These are phyloP conservation scores for Mizuhopecten yessoensis DNA, from an alignment of 1,140 invertebrate species.

Conservation along the genomic window DNA sequence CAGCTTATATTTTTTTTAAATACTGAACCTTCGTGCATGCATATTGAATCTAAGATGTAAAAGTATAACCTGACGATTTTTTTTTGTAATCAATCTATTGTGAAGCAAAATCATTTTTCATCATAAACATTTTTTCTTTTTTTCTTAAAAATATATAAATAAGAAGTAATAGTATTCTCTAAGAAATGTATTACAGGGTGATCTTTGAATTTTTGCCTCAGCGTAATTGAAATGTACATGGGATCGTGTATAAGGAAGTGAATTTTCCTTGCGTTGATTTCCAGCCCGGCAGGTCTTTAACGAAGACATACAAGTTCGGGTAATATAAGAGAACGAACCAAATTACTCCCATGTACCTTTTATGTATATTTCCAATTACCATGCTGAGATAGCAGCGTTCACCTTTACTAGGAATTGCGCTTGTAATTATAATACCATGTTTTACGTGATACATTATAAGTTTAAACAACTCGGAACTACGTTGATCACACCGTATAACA, in stretches of 20 bases:
- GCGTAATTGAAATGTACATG: constrained; percentile 20
- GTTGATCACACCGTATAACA: constrained; percentile 1
- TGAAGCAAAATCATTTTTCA: no score
- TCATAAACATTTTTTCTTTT: background rate
- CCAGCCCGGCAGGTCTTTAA: constrained; percentile 11
- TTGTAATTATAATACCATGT: background rate
- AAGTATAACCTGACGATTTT: no score
- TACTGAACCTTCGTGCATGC: no score
- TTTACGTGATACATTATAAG: constrained; percentile 20
- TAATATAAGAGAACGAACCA: background rate
- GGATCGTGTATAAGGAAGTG: background rate
- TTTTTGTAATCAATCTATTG: no score
- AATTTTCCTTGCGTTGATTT: background rate
- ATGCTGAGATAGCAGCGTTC: background rate
- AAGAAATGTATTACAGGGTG: background rate
- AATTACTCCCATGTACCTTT: background rate
- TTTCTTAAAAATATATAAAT: background rate
- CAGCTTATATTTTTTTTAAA: no score
- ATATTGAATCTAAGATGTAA: no score
- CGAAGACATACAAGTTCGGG: background rate
- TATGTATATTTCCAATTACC: constrained; percentile 34
- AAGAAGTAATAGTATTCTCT: background rate
- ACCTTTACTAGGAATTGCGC: background rate
- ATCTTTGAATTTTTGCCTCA: background rate
- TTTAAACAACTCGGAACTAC: constrained; percentile 14